Evolutionary conservation across 2,888 invertebrate species (phyloP), one percentile per base, ranked within the genome.

Genomic region (Scelioninae gen. 2): DNA sequence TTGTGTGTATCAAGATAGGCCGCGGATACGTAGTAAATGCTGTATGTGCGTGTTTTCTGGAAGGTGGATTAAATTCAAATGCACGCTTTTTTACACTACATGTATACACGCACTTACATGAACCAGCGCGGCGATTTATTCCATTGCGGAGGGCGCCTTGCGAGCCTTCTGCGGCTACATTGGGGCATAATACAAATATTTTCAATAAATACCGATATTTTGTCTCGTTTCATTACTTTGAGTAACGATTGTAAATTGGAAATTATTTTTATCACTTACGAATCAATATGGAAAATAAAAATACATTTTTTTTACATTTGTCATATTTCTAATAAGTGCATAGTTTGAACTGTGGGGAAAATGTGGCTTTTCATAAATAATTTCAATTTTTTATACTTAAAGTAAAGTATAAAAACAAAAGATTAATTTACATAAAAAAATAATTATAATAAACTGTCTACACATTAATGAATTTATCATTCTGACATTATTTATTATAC

Each of bases 141-240:
- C 87, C 86, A 86, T 78, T 83, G 84, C 81, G 81, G 83, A 79
- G 75, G 84, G 81, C 82, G 82, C 80, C 83, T 86, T 86, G 85
- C 87, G 87, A 81, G 83, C 84, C 85, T 87, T 86, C 83, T 85
- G 86, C 80, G 86, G 84, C 87, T 87, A 86, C 76, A 87, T 81
- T 79, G 78, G 81, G 80, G 82, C 81, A 72, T 71, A 71, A 84
- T 64, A 74, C 37, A 73, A 67, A 50, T 63, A 70, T 46, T 16
- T 43, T 74, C 37, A 52, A 18, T 70, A 57, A 65, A 18, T 63
- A 60, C 68, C 64, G 58, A 39, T 9, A 39, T 37, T 60, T 52
- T 0, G 7, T 10, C 9, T 43, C 11, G 11, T 39, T 46, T 1
- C 45, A 11, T 60, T 28, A 15, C 37, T 35, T 33, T 46, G 15